Base-by-base conservation (phyloP, 2,888 invertebrate species). In the Pollenia angustigena region DNA sequence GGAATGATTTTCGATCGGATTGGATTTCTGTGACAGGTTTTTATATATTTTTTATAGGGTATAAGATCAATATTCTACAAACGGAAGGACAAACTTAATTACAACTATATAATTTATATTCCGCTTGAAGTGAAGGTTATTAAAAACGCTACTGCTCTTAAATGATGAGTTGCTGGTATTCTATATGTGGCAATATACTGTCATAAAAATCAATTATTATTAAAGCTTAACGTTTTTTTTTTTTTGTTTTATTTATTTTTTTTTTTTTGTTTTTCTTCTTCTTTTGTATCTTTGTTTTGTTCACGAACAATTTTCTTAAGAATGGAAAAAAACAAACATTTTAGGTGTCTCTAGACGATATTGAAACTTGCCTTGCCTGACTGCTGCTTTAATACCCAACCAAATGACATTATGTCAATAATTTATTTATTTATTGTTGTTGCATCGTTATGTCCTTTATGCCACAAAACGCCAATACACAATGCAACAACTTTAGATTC, bases 361-460 rank as follows among this genome's bases (percentile, higher is more conserved):
- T 54, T 48, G 50, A 58, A 68, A 68, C 68, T 75, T 54, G 46
- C 48, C 32, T 10, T 18, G 66, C 2, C 46, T 60, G 84, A 1
- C 42, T 71, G 18, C 40, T 75, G 58, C 82, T 46, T 78, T 72
- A 69, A 83, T 81, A 68, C 46, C 58, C 66, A 58, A 52, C 58
- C 66, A 48, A 78, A 81, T 85, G 79, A 84, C 87, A 87, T 89
- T 89, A 87, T 89, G 88, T 89, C 88, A 89, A 89, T 88, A 89
- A 89, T 89, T 88, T 89, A 89, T 89, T 89, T 89, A 88, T 89
- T 88, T 88, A 87, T 87, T 83, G 82, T 80, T 81, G 66, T 64
- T 87, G 85, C 58, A 52, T 74, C 78, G 71, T 48, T 88, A 76
- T 85, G 72, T 81, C 66, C 56, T 79, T 66, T 75, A 64, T 79